These are phyloP conservation scores for Myotis davidii DNA, from an alignment of 2,113 vertebrate species.

Conservation along the genomic window DNA sequence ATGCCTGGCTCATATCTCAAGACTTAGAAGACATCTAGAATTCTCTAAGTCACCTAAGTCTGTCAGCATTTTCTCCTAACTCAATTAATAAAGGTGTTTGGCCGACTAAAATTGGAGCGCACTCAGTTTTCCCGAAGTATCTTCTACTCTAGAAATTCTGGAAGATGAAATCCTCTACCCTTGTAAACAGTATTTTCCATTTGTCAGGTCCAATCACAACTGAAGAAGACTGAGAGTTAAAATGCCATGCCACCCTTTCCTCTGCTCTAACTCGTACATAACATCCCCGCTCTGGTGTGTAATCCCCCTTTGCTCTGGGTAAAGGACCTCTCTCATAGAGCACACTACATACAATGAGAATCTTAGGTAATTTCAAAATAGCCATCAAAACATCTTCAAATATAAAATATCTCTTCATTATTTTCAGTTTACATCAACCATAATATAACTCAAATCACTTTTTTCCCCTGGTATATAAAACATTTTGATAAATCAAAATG, in stretches of 20 bases:
- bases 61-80: conserved; percentile 35
- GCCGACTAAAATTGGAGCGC: neutral
- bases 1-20: neutral
- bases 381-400: conserved; percentile 26
- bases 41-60: neutral
- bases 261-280: neutral
- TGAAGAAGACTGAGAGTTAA: neutral
- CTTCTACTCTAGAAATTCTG: neutral
- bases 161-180: neutral
- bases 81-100: neutral
- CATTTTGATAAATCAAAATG: conserved; percentile 37
- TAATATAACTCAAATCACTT: neutral
- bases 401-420: conserved; percentile 49
- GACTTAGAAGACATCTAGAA: conserved; percentile 6
- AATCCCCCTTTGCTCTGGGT: neutral
- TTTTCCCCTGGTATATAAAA: conserved; percentile 45
- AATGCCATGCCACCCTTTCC: neutral
- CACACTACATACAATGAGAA: neutral
- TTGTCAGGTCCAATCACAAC: neutral
- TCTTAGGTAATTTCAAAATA: conserved; percentile 33
- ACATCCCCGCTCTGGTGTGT: neutral
- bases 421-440: conserved; percentile 31
- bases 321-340: neutral
- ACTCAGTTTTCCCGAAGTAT: neutral
- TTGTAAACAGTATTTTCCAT: neutral